Evolutionary conservation across 2,113 vertebrate species (phyloP).

Genomic region (Microcebus griseorufus): DNA sequence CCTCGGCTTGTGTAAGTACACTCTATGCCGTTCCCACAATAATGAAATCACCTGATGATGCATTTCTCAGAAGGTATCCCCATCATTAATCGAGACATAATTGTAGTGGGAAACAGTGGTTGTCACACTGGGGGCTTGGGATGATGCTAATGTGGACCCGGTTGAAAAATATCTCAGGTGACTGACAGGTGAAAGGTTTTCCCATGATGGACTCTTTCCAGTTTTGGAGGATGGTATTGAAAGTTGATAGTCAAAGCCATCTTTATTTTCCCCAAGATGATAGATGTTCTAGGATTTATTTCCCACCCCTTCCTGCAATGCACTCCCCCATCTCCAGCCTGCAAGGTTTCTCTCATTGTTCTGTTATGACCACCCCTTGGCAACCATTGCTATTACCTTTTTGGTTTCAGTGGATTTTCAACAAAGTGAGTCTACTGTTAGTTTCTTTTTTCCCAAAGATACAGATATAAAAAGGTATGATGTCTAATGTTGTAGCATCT

Average conservation of each 20-base stretch:
- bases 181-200: constrained; percentile 3
- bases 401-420: constrained; percentile 5
- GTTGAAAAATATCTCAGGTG: constrained; percentile 41
- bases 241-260: background rate
- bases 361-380: background rate
- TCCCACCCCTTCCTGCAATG: background rate
- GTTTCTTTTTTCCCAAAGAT: no score
- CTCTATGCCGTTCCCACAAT: background rate
- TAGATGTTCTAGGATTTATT: background rate
- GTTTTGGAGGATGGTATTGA: background rate
- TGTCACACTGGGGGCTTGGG: background rate
- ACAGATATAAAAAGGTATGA: no score
- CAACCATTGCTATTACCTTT: background rate
- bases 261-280: background rate
- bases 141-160: background rate
- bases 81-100: background rate
- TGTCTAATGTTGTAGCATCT: no score
- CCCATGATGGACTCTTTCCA: background rate
- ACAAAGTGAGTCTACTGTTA: background rate
- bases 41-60: background rate
- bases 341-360: background rate
- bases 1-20: background rate
- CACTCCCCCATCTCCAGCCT: background rate
- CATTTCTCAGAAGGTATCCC: background rate
- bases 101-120: background rate